phyloP scores from a whole-genome alignment of 2,113 vertebrate genomes.

The Laticauda laticaudata region DNA sequence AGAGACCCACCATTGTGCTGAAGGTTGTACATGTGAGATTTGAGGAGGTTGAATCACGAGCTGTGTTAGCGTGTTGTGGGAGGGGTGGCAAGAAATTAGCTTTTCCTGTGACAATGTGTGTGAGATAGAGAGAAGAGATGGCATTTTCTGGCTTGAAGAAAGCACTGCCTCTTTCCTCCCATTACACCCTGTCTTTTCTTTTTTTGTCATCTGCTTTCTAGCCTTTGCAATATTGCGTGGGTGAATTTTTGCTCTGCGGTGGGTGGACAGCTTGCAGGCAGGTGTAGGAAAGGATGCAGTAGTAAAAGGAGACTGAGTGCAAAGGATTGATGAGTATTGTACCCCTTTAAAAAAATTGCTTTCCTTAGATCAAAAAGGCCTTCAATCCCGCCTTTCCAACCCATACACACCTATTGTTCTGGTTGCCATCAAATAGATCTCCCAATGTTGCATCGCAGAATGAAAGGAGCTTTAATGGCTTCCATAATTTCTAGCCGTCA shows the following conservation, averaged over 20 bases:
- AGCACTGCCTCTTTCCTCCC: neutral
- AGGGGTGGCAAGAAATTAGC: constrained; percentile 15
- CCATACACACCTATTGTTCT: neutral
- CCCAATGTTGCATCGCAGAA: neutral
- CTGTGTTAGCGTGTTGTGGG: neutral
- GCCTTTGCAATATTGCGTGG: neutral
- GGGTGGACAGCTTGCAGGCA: accelerated
- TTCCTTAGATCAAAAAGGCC: neutral
- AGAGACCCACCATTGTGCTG: constrained; percentile 44
- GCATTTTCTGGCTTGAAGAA: constrained; percentile 25
- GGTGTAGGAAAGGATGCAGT: neutral
- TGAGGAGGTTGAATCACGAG: constrained; percentile 1
- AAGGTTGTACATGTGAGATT: constrained; percentile 31
- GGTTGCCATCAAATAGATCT: neutral
- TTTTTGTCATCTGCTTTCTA: neutral
- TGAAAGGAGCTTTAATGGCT: constrained; percentile 23
- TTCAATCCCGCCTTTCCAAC: neutral
- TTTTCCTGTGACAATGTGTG: constrained; percentile 16
- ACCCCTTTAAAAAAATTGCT: neutral
- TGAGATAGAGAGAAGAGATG: neutral
- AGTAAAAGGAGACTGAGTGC: neutral
- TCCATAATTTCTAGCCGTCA: neutral
- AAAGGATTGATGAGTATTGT: neutral
- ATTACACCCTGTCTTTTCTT: neutral
- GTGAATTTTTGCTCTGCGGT: constrained; percentile 3